Base-by-base conservation (phyloP, 1,140 invertebrate species). In the Papilio helenus region DNA sequence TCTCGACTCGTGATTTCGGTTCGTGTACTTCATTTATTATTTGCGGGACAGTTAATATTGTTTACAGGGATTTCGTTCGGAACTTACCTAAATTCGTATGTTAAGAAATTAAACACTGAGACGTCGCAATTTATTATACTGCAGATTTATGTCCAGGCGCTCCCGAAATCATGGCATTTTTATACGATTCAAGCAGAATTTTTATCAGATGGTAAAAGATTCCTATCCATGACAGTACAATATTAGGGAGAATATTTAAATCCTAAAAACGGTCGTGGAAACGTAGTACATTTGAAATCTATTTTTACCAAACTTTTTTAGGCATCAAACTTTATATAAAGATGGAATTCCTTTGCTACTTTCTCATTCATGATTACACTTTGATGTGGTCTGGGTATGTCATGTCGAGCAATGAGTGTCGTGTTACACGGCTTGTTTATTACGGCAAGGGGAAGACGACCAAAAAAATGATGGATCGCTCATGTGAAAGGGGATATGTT, bases 21-120 rank as follows among this genome's bases (percentile, higher is more conserved):
- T 93, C 92, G 90, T 94, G 92, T 88, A 85, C 86, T 89, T 88
- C 89, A 92, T 94, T 94, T 92, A 90, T 94, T 92, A 89, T 83
- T 85, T 80, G 81, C 81, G 84, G 83, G 82, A 84, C 85, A 81
- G 86, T 84, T 86, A 91, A 91, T 92, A 93, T 92, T 92, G 90
- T 92, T 91, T 91, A 87, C 87, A 79, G 83, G 58, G 79, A 84
- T 76, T 83, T 79, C 80, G 76, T 65, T 65, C 65, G 58, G 14
- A 58, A 46, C 76, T 65, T 55, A 76, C 74, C 51, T 26, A 51
- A 76, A 55, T 29, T 61, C 34, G 51, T 51, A 46, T 77, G 55
- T 77, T 42, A 20, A 34, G 14, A 58, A 58, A 76, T 76, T 77
- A 23, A 77, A 77, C 26, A 34, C 51, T 34, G 29, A n/a, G 26